These are phyloP conservation scores for Dipodomys ordii DNA, from an alignment of 2,113 vertebrate species.

Conservation along the genomic window DNA sequence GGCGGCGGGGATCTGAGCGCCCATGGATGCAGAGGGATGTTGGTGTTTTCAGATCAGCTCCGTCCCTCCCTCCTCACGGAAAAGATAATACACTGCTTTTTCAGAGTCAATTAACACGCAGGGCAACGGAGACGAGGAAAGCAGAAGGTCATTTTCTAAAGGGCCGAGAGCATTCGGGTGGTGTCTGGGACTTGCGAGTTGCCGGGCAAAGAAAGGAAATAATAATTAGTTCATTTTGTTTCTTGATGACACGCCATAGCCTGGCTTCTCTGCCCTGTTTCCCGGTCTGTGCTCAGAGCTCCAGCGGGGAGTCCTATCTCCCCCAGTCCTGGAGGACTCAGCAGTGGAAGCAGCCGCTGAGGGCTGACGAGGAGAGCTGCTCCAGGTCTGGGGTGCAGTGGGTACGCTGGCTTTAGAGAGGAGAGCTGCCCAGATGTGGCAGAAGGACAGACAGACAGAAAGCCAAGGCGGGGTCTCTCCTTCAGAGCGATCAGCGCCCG, in stretches of 20 bases:
- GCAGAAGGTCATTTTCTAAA: slow-evolving; percentile 89
- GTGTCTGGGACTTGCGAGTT: slow-evolving; percentile 85
- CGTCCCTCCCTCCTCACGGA: slow-evolving; percentile 76
- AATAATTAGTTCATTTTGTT: slow-evolving; percentile 88
- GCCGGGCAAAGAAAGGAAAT: slow-evolving; percentile 83
- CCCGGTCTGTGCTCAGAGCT: slow-evolving; percentile 45
- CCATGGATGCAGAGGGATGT: slow-evolving; percentile 86
- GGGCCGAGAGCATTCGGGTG: slow-evolving; percentile 82
- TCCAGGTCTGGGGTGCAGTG: neutral
- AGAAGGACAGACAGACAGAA: neutral
- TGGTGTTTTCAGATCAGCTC: slow-evolving; percentile 86
- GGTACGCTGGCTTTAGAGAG: neutral
- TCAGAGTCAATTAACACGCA: slow-evolving; percentile 92
- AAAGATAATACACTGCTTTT: slow-evolving; percentile 90
- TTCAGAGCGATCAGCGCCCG: too few species aligned
- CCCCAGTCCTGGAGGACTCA: neutral
- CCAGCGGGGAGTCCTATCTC: slow-evolving; percentile 23
- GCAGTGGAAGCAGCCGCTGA: neutral
- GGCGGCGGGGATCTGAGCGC: slow-evolving; percentile 85
- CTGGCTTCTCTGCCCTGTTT: slow-evolving; percentile 82
- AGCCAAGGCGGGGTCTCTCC: too few species aligned
- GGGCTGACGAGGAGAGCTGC: slow-evolving; percentile 55
- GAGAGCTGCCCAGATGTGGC: slow-evolving; percentile 31
- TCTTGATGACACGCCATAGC: slow-evolving; percentile 63
- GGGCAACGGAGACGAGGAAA: slow-evolving; percentile 88